Percentiles rank a stretch among this genome's conserved stretches.
phyloP scores from a whole-genome alignment of 2,113 vertebrate genomes.

The Apteryx mantelli region DNA sequence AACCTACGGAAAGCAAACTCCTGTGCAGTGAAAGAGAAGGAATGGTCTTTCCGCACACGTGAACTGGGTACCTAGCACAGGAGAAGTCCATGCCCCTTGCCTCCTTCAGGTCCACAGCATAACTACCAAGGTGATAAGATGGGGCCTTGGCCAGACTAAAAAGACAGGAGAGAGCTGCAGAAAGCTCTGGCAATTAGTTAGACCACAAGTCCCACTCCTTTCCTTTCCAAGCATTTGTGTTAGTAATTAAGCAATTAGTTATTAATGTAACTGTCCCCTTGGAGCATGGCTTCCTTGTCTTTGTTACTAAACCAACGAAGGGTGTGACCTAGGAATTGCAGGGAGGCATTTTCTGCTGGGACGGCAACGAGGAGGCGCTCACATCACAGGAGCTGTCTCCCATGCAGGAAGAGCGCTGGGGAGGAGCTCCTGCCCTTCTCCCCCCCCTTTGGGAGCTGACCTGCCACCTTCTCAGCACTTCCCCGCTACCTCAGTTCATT shows the following conservation, averaged over 20 bases:
- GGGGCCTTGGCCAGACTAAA: fast-evolving
- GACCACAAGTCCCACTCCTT: neutral
- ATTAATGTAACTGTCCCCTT: neutral
- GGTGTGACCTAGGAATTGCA: neutral
- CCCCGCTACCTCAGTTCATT: neutral
- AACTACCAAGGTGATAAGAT: neutral
- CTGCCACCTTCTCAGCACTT: neutral
- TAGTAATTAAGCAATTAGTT: neutral
- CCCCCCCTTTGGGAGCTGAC: fast-evolving
- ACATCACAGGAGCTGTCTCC: neutral
- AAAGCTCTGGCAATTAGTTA: neutral
- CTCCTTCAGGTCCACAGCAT: neutral
- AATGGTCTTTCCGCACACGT: fast-evolving
- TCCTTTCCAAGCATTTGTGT: neutral
- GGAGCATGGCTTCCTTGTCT: neutral
- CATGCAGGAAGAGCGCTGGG: neutral
- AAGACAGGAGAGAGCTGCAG: neutral
- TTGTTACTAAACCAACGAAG: neutral
- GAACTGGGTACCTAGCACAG: neutral
- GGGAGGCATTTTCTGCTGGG: neutral
- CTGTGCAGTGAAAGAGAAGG: neutral
- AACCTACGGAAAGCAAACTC: neutral
- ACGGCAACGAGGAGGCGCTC: neutral
- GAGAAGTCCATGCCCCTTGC: neutral
- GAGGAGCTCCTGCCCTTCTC: neutral